phyloP scores from a whole-genome alignment of 2,113 vertebrate genomes.

The Hoplias malabaricus region DNA sequence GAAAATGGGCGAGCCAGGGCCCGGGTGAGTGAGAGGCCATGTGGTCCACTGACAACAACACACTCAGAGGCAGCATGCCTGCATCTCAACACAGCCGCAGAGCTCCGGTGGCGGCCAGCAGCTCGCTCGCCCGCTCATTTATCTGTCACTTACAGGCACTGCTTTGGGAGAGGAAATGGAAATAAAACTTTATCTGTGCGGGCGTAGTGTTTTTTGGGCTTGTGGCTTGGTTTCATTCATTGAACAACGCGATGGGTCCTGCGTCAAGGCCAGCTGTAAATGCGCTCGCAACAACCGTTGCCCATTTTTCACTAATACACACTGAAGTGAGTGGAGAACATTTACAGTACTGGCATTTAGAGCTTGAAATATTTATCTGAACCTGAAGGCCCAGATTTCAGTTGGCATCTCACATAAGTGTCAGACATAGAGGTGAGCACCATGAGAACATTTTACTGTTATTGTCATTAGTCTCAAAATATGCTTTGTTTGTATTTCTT shows the following conservation, averaged over 20 bases:
- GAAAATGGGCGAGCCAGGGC: slow-evolving; percentile 45
- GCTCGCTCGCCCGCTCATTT: slow-evolving; percentile 20
- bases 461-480: too few species aligned
- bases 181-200: slow-evolving; percentile 34
- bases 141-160: slow-evolving; percentile 38
- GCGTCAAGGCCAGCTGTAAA: slow-evolving; percentile 20
- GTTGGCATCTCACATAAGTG: too few species aligned
- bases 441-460: too few species aligned
- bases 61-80: slow-evolving; percentile 17
- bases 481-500: too few species aligned
- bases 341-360: neutral
- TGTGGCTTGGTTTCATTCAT: slow-evolving; percentile 33
- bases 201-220: slow-evolving; percentile 16
- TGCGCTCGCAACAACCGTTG: slow-evolving; percentile 6
- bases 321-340: neutral
- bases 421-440: too few species aligned
- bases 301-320: neutral
- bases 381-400: neutral
- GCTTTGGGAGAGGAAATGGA: slow-evolving; percentile 29
- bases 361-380: slow-evolving; percentile 1
- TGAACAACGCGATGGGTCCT: neutral
- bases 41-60: slow-evolving; percentile 38
- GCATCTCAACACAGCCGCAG: slow-evolving; percentile 30
- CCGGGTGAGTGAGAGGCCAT: slow-evolving; percentile 37
- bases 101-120: slow-evolving; percentile 18